Evolutionary conservation across 2,113 vertebrate species (phyloP).

Genomic region (Xyrauchen texanus): DNA sequence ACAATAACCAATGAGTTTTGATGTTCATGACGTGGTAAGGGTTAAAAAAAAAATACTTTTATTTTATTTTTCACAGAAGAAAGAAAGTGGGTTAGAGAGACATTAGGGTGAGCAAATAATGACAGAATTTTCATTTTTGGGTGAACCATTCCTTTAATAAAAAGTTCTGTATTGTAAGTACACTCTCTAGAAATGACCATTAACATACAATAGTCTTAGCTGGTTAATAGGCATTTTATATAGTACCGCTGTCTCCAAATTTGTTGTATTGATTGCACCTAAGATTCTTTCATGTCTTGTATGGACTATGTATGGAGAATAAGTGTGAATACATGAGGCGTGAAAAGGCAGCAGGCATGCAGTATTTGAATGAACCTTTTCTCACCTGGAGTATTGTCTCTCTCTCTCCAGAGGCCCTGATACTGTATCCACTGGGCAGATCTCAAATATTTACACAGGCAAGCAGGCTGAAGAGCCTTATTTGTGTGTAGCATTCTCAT

Average conservation of each 20-base stretch:
- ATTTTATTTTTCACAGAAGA: too few relatives aligned
- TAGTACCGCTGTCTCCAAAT: neutral
- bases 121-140: too few relatives aligned
- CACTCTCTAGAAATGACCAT: neutral
- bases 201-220: neutral
- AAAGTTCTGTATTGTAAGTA: neutral
- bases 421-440: constrained; percentile 14
- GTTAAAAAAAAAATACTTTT: too few relatives aligned
- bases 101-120: too few relatives aligned
- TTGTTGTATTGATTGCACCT: neutral
- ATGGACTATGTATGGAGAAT: neutral
- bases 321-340: neutral
- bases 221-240: neutral
- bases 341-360: neutral
- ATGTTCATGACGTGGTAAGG: too few relatives aligned
- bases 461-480: neutral
- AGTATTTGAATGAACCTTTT: neutral
- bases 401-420: constrained; percentile 18
- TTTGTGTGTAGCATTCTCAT: neutral
- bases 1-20: too few relatives aligned
- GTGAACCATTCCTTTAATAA: neutral
- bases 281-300: constrained; percentile 3
- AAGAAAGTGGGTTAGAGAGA: too few relatives aligned
- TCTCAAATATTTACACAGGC: constrained; percentile 32
- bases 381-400: neutral